Conservation (phyloP, 1,140 invertebrate genomes). For the Philopotamus ludificatus region DNA sequence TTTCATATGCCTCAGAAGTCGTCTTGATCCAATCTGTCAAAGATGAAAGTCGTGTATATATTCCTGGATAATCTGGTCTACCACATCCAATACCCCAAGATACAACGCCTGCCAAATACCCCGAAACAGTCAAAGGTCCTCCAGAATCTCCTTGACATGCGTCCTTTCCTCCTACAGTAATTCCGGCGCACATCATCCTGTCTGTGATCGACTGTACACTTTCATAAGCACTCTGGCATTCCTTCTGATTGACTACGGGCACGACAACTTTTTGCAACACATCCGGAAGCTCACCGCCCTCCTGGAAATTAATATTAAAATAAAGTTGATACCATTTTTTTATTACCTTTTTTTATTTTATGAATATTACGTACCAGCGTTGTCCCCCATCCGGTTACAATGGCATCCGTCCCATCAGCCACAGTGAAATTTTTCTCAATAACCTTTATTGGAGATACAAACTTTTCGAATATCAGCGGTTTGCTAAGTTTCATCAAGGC, state of each 20-base stretch:
- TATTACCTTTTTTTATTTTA: no score
- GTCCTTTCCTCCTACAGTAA: constrained; percentile 15
- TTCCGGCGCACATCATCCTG: constrained; percentile 59
- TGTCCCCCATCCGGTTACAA: constrained; percentile 15
- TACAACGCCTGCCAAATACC: constrained; percentile 58
- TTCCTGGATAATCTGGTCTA: constrained; percentile 60
- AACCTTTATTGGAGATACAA: constrained; percentile 8
- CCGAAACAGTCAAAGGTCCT: constrained; percentile 34
- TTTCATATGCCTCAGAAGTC: background rate
- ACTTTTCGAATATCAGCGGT: constrained; percentile 11
- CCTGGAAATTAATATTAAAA: constrained; percentile 29
- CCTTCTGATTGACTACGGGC: constrained; percentile 52
- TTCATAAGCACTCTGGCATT: constrained; percentile 51
- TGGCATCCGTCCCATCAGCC: background rate
- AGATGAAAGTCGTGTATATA: constrained; percentile 64
- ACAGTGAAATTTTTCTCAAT: constrained; percentile 8
- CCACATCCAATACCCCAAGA: constrained; percentile 71
- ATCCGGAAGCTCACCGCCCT: constrained; percentile 41
- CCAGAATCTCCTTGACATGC: constrained; percentile 29
- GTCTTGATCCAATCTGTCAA: constrained; percentile 50
- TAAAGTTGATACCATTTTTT: no score
- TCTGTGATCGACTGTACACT: constrained; percentile 50
- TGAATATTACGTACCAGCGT: background rate
- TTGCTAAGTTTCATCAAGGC: constrained; percentile 8
- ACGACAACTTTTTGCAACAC: constrained; percentile 51